These are phyloP conservation scores for Tretioscincus oriximinensis DNA, from an alignment of 2,113 vertebrate genomes.

Conservation along the genomic window DNA sequence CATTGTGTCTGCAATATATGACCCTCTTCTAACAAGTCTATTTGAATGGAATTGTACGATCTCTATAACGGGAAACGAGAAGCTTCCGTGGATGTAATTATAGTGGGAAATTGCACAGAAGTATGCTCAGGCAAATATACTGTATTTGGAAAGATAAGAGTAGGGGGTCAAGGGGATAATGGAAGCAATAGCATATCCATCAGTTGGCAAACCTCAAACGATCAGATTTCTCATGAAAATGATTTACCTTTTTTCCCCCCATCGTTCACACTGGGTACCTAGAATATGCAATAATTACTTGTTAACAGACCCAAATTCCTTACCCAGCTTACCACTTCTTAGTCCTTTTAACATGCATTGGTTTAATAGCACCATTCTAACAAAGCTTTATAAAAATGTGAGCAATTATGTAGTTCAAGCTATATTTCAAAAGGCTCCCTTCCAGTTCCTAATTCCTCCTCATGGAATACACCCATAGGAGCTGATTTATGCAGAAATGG, in stretches of 20 bases:
- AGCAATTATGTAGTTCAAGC: slow-evolving; percentile 37
- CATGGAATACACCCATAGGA: slow-evolving; percentile 9
- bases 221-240: not conserved
- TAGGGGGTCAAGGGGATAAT: not conserved
- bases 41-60: not conserved
- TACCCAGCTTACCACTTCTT: slow-evolving; percentile 14
- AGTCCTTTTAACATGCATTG: not conserved
- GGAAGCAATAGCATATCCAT: not conserved
- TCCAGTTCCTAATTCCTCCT: too few relatives aligned
- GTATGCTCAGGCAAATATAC: not conserved
- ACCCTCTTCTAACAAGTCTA: not conserved
- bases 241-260: not conserved
- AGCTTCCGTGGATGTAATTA: not conserved
- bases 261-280: not conserved
- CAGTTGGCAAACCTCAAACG: not conserved
- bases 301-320: slow-evolving; percentile 28
- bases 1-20: not conserved
- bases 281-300: not conserved
- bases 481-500: slow-evolving; percentile 46
- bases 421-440: slow-evolving; percentile 16
- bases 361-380: slow-evolving; percentile 33
- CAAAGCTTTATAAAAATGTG: slow-evolving; percentile 48
- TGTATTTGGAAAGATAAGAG: not conserved
- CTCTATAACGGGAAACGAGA: not conserved
- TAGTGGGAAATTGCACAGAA: not conserved